phyloP scores from a whole-genome alignment of 2,888 invertebrate genomes.

The Cheilosia vulpina region DNA sequence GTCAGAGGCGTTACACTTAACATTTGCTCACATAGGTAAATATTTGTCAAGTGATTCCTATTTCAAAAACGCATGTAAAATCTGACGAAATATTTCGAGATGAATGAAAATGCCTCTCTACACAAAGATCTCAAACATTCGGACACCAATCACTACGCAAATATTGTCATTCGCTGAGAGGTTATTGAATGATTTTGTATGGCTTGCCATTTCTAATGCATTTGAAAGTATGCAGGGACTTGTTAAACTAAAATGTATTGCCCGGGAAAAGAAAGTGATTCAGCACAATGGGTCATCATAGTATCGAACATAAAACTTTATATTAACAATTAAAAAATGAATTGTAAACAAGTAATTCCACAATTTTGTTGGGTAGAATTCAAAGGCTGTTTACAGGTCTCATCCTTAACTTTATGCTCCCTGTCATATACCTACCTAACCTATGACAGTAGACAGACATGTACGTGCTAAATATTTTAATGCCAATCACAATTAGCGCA shows the following conservation, averaged over 20 bases:
- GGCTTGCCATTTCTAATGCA: neutral
- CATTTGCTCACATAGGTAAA: conserved; percentile 52
- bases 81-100: neutral
- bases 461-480: neutral
- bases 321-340: too few species aligned
- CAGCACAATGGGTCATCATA: too few species aligned
- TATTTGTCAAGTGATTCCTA: conserved; percentile 40
- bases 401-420: neutral
- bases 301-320: too few species aligned
- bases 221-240: neutral
- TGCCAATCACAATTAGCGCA: neutral
- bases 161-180: neutral
- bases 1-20: conserved; percentile 21
- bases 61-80: neutral
- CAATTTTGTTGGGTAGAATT: too few species aligned
- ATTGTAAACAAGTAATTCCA: too few species aligned
- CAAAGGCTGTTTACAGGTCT: too few species aligned
- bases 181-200: neutral
- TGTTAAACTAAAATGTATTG: too few species aligned
- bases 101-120: neutral
- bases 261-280: too few species aligned
- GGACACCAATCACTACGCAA: neutral
- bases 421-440: neutral
- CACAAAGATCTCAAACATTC: neutral
- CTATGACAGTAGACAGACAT: neutral